These are phyloP conservation scores for Loriculus beryllinus DNA, from an alignment of 2,797 vertebrate genomes.

Conservation along the genomic window DNA sequence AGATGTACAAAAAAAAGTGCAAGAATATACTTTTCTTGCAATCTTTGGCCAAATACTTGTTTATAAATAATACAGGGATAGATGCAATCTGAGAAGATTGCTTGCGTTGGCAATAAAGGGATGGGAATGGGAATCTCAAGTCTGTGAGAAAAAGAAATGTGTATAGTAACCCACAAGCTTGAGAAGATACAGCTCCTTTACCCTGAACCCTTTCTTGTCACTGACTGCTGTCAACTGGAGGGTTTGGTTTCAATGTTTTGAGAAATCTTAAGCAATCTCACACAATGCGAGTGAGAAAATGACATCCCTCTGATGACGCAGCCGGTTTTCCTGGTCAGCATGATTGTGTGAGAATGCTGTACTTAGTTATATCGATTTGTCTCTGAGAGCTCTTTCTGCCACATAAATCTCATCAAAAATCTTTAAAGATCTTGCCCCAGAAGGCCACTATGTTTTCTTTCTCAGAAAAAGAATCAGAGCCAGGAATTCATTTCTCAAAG, in stretches of 20 bases:
- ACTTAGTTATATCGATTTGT: constrained; percentile 76
- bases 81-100: not conserved
- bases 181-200: not conserved
- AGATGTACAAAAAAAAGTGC: not conserved
- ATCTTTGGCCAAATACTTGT: not conserved
- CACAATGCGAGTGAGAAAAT: constrained; percentile 56
- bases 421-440: constrained; percentile 68
- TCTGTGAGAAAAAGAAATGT: not conserved
- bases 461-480: constrained; percentile 56
- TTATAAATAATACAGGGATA: not conserved
- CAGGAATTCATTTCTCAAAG: constrained; percentile 53
- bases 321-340: constrained; percentile 62
- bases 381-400: constrained; percentile 72
- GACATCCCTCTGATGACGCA: constrained; percentile 53
- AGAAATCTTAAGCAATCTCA: constrained; percentile 41
- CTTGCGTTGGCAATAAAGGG: rapidly evolving
- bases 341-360: constrained; percentile 65
- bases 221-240: constrained; percentile 7
- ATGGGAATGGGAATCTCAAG: not conserved
- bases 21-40: not conserved
- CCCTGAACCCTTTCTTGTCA: not conserved
- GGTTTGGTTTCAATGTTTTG: constrained; percentile 57
- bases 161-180: not conserved
- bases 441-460: constrained; percentile 65
- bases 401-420: constrained; percentile 74